Evolutionary conservation across 2,797 vertebrate species (phyloP), one percentile per base, ranked within the genome.

Genomic region (Brachyalestes nurse): DNA sequence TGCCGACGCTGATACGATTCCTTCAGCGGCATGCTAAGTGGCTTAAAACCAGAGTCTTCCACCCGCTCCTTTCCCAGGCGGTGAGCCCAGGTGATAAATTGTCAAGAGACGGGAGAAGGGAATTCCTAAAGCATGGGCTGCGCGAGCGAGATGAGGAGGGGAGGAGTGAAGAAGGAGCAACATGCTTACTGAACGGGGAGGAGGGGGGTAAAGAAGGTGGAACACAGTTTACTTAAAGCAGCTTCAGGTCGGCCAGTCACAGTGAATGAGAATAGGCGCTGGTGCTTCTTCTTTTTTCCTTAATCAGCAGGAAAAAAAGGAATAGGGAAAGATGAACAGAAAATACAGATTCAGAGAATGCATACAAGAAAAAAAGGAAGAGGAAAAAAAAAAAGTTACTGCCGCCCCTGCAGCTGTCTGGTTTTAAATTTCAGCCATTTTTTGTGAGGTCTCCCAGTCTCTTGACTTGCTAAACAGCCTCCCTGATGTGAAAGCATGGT

Each of bases 211-310:
- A 70, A 45, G 72, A 75, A 81, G 51, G 76, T 61, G 75, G 57
- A 67, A 67, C 80, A 86, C 73, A 78, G 77, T 81, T 76, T 71
- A 75, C 73, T 76, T 80, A 72, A 81, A 81, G 80, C 80, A 81
- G 73, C 92, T 94, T 93, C 86, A 86, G 91, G 90, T 92, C 90
- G 92, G 92, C 93, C 92, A 91, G 92, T 95, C 94, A 94, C 93
- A 93, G 93, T 94, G 94, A 94, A 93, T 89, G 90, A 94, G 88
- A 92, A 90, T 90, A 90, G 92, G 91, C 92, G 93, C 93, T 94
- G 94, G 94, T 95, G 92, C 23, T 72, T 88, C 88, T 91, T 89
- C 91, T n/a, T 75, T 82, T 70, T 55, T 51, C 45, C 65, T 71
- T 71, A 81, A 60, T 71, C 42, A 49, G 72, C 40, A 6, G 69